phyloP scores from a whole-genome alignment of 1,140 invertebrate species.

The Ladona fulva region DNA sequence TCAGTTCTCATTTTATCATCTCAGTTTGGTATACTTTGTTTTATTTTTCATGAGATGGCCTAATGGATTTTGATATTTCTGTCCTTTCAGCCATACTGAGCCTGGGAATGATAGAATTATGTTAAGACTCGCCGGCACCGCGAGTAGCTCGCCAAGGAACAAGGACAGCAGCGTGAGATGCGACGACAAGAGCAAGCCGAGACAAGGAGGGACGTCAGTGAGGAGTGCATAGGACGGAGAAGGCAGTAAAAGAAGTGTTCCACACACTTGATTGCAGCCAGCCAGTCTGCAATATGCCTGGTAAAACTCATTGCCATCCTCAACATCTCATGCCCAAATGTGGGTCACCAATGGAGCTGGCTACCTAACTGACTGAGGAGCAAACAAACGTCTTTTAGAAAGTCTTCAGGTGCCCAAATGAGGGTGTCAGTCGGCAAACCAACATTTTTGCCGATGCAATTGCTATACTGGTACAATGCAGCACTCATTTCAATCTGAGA shows the following conservation, averaged over 20 bases:
- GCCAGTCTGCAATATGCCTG: background rate
- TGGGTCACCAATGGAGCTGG: background rate
- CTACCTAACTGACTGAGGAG: background rate
- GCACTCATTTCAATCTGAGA: background rate
- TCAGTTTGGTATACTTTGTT: too few species aligned
- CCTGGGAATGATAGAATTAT: background rate
- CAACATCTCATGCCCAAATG: background rate
- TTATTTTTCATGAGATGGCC: too few species aligned
- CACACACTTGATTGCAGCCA: background rate
- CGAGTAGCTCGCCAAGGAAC: slow-evolving; percentile 1
- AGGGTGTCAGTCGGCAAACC: background rate
- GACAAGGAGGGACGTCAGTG: background rate
- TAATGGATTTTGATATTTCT: too few species aligned
- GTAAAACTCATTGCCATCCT: background rate
- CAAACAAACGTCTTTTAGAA: background rate
- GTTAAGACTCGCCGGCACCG: background rate
- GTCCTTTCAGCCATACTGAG: background rate
- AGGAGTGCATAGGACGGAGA: background rate
- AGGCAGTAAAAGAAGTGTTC: background rate
- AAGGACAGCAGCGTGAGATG: slow-evolving; percentile 7
- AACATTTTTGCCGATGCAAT: too few species aligned
- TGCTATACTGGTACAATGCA: background rate
- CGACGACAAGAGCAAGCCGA: slow-evolving; percentile 1
- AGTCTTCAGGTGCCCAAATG: background rate
- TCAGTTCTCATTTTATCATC: too few species aligned